A percentile compares a stretch with the other conserved stretches of the same genome.
Conservation (phyloP, 2,888 invertebrate genomes). For the Athalia rosae region DNA sequence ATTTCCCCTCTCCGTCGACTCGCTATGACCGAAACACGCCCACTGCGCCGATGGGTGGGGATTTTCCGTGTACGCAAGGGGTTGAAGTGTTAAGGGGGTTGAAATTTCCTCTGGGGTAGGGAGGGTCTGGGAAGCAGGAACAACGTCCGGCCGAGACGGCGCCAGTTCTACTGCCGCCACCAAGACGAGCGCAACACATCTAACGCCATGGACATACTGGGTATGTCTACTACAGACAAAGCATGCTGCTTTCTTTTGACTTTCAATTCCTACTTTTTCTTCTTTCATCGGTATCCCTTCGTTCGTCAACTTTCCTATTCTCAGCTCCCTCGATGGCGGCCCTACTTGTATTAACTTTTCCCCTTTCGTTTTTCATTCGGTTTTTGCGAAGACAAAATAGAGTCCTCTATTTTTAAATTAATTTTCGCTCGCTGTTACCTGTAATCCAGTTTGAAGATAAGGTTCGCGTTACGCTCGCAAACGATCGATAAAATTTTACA, state of each 20-base stretch:
- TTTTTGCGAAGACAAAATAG: no score
- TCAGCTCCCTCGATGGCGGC: no score
- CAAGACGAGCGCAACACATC: constrained; percentile 70
- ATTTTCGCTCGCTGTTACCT: no score
- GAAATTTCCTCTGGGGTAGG: constrained; percentile 53
- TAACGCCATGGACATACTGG: constrained; percentile 73
- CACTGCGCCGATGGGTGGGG: constrained; percentile 56
- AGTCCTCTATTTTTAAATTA: no score
- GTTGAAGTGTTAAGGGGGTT: constrained; percentile 51
- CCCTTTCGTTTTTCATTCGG: no score
- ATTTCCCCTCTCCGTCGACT: constrained; percentile 33
- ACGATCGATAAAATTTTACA: no score
- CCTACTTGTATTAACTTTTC: no score
- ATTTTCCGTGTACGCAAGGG: constrained; percentile 46
- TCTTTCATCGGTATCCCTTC: no score
- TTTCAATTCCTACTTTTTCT: not conserved
- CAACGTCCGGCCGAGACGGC: constrained; percentile 70
- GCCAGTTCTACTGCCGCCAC: constrained; percentile 73
- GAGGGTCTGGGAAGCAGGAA: constrained; percentile 64
- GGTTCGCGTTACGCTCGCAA: no score
- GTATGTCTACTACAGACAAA: constrained; percentile 62
- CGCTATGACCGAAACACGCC: constrained; percentile 62
- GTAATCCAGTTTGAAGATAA: no score
- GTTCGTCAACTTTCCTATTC: not conserved
- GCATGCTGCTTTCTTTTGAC: constrained; percentile 53